Conservation (phyloP, 2,888 invertebrate species). For the Ennomos quercinarius region DNA sequence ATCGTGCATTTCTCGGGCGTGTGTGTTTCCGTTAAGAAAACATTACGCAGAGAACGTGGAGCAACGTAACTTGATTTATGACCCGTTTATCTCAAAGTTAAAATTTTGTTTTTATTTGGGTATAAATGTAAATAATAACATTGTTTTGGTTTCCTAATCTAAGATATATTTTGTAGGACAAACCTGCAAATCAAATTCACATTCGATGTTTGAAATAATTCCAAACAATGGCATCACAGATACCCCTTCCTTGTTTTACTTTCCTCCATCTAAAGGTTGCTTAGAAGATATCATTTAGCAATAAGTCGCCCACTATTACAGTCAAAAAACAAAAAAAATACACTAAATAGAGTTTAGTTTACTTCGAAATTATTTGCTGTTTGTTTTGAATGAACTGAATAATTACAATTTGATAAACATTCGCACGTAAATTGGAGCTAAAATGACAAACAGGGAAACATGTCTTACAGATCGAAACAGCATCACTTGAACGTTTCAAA, state of each 20-base stretch:
- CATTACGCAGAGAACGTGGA: constrained; percentile 33
- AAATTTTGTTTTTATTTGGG: constrained; percentile 25
- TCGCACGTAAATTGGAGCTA: neutral
- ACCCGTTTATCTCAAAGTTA: constrained; percentile 31
- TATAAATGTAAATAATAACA: constrained; percentile 8
- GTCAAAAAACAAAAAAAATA: neutral
- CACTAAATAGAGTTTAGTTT: no score
- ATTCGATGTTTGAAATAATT: no score
- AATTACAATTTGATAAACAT: no score
- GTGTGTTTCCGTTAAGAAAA: constrained; percentile 47
- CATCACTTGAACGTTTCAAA: constrained; percentile 23
- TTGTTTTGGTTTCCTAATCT: no score
- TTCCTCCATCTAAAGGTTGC: no score
- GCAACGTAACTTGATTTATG: constrained; percentile 36
- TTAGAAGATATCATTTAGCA: no score
- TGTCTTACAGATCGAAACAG: constrained; percentile 11
- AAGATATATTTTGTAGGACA: no score
- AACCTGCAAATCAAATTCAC: no score
- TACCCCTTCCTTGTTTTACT: no score
- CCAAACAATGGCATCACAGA: no score
- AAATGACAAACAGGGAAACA: constrained; percentile 7
- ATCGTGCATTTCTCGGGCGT: constrained; percentile 46
- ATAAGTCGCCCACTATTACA: neutral
- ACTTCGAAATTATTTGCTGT: no score
- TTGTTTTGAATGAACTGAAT: no score